A percentile compares a stretch with the other conserved stretches of the same genome.
These are phyloP conservation scores for Xenus cinereus DNA, from an alignment of 2,113 vertebrate species.

Conservation along the genomic window DNA sequence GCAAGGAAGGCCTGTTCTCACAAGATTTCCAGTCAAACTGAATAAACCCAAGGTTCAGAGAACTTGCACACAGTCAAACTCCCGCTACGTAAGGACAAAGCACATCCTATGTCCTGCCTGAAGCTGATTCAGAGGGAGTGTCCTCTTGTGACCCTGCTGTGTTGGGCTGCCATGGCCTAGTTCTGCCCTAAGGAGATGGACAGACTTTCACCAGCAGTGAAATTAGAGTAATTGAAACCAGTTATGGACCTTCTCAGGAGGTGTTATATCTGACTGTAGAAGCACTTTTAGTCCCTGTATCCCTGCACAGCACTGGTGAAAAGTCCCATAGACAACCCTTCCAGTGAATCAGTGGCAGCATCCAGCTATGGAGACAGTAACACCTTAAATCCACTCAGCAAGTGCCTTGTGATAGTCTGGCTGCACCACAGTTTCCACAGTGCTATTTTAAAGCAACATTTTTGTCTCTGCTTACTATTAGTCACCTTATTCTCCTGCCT, in stretches of 20 bases:
- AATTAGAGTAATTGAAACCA: not conserved
- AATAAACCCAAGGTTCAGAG: not conserved
- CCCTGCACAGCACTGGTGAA: not conserved
- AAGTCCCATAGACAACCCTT: not conserved
- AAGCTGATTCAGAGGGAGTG: not conserved
- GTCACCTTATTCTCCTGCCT: not conserved
- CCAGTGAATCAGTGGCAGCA: not conserved
- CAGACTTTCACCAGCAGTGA: not conserved
- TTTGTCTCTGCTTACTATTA: not conserved
- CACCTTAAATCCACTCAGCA: not conserved
- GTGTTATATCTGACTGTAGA: not conserved
- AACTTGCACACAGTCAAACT: not conserved
- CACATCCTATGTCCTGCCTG: not conserved
- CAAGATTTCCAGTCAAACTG: slow-evolving; percentile 7
- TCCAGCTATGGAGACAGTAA: not conserved
- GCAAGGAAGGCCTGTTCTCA: not conserved
- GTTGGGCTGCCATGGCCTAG: not conserved
- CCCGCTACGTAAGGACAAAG: not conserved
- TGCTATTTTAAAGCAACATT: not conserved
- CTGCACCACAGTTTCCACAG: not conserved
- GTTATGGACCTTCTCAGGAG: not conserved
- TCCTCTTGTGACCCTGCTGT: not conserved
- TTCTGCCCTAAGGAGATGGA: not conserved
- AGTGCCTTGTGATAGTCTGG: not conserved
- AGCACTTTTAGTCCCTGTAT: not conserved